A percentile compares a stretch with the other conserved stretches of the same genome.
Conservation (phyloP, 1,140 invertebrate genomes). For the Drosophila micromelanica region DNA sequence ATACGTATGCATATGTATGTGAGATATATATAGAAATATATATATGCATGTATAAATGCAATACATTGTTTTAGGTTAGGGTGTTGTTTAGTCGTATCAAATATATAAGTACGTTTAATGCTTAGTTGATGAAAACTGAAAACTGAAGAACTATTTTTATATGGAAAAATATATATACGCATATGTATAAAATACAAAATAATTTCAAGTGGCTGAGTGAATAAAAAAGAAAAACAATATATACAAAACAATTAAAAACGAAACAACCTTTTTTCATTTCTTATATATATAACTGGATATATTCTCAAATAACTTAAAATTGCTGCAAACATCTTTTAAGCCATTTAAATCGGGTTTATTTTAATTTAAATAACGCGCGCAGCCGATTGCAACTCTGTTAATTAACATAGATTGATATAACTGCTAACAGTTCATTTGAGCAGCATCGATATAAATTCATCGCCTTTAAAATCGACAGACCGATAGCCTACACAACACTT, state of each 20-base stretch:
- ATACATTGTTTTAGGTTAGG: slow-evolving; percentile 77
- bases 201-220: slow-evolving; percentile 73
- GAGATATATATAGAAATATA: slow-evolving; percentile 4
- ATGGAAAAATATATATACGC: slow-evolving; percentile 50
- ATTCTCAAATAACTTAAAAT: no score
- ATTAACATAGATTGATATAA: background rate
- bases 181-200: slow-evolving; percentile 68
- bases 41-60: slow-evolving; percentile 34
- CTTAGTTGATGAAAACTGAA: slow-evolving; percentile 39
- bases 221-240: slow-evolving; percentile 60
- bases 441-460: slow-evolving; percentile 7
- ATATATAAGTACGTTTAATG: slow-evolving; percentile 44
- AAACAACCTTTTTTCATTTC: background rate
- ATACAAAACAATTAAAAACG: slow-evolving; percentile 7
- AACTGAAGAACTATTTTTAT: slow-evolving; percentile 69
- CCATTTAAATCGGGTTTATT: no score
- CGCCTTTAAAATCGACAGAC: background rate
- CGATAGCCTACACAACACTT: slow-evolving; percentile 15
- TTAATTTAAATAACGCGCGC: no score
- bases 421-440: background rate
- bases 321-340: no score
- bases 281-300: background rate
- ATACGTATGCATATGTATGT: slow-evolving; percentile 28
- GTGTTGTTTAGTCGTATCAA: slow-evolving; percentile 72
- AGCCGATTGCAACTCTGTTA: no score